Evolutionary conservation across 2,797 vertebrate genomes (phyloP).

Genomic region (Lagorchestes hirsutus): DNA sequence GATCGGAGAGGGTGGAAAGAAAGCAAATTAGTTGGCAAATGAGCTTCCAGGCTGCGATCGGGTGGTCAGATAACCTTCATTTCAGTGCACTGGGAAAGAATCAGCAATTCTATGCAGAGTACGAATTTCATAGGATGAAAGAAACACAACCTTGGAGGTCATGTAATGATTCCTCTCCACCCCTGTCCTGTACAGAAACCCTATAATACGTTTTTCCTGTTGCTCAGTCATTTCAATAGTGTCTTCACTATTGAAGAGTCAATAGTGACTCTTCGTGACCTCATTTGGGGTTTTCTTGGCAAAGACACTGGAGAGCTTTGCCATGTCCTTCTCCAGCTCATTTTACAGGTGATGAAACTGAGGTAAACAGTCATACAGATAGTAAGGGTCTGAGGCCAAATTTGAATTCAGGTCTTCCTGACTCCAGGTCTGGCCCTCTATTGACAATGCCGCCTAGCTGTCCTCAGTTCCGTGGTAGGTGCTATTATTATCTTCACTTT

Average conservation of each 20-base stretch:
- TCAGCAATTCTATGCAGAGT: neutral
- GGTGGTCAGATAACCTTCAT: neutral
- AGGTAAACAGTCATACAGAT: neutral
- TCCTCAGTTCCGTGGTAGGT: neutral
- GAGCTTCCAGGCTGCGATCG: conserved; percentile 20
- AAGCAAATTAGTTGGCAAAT: neutral
- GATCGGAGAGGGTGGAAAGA: conserved; percentile 27
- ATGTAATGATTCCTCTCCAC: neutral
- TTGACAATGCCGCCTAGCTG: neutral
- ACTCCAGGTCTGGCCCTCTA: neutral
- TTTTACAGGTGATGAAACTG: neutral
- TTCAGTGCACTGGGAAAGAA: neutral
- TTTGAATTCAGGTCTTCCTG: neutral
- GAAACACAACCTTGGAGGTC: neutral
- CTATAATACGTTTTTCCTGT: neutral
- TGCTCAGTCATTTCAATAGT: neutral
- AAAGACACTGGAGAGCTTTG: neutral
- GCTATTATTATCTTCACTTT: too few relatives aligned
- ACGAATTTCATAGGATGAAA: neutral
- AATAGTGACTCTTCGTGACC: neutral
- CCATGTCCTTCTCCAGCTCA: neutral
- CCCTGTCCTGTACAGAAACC: neutral
- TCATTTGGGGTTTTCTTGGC: neutral
- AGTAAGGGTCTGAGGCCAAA: neutral
- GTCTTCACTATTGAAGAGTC: neutral